Evolutionary conservation across 2,113 vertebrate genomes (phyloP).

Genomic region (Meriones unguiculatus): DNA sequence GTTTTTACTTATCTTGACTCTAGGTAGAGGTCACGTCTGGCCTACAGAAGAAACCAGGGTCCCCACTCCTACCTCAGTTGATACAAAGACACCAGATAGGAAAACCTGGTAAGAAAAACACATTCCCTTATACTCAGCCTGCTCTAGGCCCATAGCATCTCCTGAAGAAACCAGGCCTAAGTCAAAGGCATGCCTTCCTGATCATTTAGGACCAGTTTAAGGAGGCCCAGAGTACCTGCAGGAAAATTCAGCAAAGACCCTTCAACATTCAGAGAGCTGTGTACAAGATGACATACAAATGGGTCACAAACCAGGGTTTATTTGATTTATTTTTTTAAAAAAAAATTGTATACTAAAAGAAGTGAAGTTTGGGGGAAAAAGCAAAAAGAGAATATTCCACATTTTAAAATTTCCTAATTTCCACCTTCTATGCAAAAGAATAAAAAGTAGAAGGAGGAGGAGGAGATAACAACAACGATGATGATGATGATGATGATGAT

Average conservation of each 20-base stretch:
- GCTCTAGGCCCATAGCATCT: background rate
- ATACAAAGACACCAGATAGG: background rate
- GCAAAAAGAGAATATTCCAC: background rate
- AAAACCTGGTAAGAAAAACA: background rate
- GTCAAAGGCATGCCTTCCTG: background rate
- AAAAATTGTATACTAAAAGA: background rate
- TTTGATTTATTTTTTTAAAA: background rate
- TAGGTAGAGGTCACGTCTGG: background rate
- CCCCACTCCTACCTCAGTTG: background rate
- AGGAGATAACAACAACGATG: accelerated
- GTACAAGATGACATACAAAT: background rate
- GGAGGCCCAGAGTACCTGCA: background rate
- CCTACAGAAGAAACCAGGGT: background rate
- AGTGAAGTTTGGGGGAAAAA: background rate
- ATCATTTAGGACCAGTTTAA: background rate
- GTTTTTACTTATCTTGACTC: background rate
- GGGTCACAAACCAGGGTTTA: background rate
- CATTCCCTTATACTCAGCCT: background rate
- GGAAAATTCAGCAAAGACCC: background rate
- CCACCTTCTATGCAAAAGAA: background rate
- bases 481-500: too few species aligned
- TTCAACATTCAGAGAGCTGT: background rate
- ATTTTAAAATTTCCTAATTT: background rate
- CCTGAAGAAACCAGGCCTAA: background rate
- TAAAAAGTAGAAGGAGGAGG: background rate